A percentile compares a stretch with the other conserved stretches of the same genome.
phyloP scores from a whole-genome alignment of 2,888 invertebrate genomes.

The Erynnis tages region DNA sequence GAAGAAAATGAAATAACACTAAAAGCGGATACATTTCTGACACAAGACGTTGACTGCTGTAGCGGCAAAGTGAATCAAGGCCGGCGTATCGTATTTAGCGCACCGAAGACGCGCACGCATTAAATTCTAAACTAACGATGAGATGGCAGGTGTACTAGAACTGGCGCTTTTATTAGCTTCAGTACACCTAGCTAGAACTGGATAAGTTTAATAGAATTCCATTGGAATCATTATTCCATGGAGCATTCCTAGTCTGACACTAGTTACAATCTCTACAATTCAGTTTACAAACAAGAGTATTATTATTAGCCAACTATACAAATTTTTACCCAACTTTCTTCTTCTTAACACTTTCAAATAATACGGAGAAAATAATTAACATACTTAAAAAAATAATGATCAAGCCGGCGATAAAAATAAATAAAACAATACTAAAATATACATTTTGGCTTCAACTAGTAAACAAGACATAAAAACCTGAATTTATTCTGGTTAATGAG shows the following conservation, averaged over 20 bases:
- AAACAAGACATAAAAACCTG: slow-evolving; percentile 4
- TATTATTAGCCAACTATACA: too few species aligned
- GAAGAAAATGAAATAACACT: slow-evolving; percentile 1
- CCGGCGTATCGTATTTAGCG: slow-evolving; percentile 41
- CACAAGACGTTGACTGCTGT: slow-evolving; percentile 2
- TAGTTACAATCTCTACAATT: neutral
- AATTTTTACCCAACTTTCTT: too few species aligned
- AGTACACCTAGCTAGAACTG: slow-evolving; percentile 4
- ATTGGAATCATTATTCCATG: neutral
- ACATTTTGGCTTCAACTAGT: neutral
- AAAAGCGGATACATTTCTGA: slow-evolving; percentile 8
- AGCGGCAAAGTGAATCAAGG: slow-evolving; percentile 39
- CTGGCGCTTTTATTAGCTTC: slow-evolving; percentile 10
- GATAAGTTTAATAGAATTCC: neutral
- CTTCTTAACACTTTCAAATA: too few species aligned
- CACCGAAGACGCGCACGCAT: slow-evolving; percentile 43
- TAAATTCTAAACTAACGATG: slow-evolving; percentile 31
- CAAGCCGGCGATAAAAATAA: neutral
- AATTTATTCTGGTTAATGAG: slow-evolving; percentile 1
- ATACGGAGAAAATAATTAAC: too few species aligned
- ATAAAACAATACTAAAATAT: neutral
- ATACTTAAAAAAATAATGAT: too few species aligned
- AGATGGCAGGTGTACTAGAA: slow-evolving; percentile 17
- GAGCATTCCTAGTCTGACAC: neutral
- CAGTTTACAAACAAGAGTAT: too few species aligned